Evolutionary conservation across 2,797 vertebrate species (phyloP), one percentile per base, ranked within the genome.

Genomic region (Potorous gilbertii): DNA sequence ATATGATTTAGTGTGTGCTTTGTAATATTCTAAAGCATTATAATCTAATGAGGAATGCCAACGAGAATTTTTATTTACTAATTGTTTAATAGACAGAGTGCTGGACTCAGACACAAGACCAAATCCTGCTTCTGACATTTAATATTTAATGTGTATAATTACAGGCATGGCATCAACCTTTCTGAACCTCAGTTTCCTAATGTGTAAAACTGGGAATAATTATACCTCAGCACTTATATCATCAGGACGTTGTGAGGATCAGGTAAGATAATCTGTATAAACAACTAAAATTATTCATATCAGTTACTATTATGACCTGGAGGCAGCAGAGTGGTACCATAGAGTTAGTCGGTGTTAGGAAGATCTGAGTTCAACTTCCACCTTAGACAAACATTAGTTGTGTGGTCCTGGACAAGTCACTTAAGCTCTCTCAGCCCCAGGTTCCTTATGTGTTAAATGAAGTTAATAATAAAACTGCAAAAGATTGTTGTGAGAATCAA

Each of bases 1-100:
- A 93, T 95, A 93, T 81, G 62, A 90, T 56, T 94, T 94, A 93
- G 81, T 14, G 52, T 31, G 62, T 92, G 28, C 74, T 95, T 95
- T 92, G 46, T 81, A 46, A 93, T 92, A 87, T 81, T 94, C 90
- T 95, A 92, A 94, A 50, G 91, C 94, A 92, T 89, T 94, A 34
- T 54, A 90, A 50, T 89, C 6, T 56, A 94, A 92, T 52, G 57
- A 90, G 81, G 21, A 91, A 54, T 12, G 27, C 34, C 40, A 40
- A 40, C 54, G 91, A 93, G 50, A 93, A 34, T 54, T 62, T 95
- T 93, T 92, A 54, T 92, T 62, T 93, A 57, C 40, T 46, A 81
- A 81, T 81, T 81, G 40, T 46, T 81, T 40, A 81, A 46, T 27
- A 40, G 21, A 81, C 46, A 81, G 74, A 27, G 9, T 81, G 74